Percentiles rank a stretch among this genome's conserved stretches.
Evolutionary conservation across 2,888 invertebrate species (phyloP).

Genomic region (Tridacna gigas): DNA sequence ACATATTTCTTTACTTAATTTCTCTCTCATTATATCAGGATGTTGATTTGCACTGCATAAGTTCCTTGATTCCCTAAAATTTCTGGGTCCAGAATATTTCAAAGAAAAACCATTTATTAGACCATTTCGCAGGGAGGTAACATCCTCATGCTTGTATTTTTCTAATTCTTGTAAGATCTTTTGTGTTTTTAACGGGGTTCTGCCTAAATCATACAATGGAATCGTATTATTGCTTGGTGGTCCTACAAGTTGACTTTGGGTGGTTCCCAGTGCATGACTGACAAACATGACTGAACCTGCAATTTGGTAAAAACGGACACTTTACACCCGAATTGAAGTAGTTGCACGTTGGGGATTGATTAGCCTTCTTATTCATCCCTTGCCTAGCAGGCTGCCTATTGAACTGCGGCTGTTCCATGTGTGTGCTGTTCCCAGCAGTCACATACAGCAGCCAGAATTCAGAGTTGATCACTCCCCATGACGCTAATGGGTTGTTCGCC

Average conservation of each 20-base stretch:
- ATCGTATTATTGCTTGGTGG: background rate
- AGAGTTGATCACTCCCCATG: background rate
- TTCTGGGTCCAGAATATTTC: background rate
- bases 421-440: background rate
- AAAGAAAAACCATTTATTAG: background rate
- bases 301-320: background rate
- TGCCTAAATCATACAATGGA: background rate
- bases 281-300: background rate
- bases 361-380: background rate
- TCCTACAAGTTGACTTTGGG: background rate
- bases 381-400: background rate
- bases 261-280: background rate
- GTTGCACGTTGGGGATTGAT: background rate
- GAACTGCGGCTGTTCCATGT: background rate
- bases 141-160: background rate
- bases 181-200: background rate
- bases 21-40: background rate
- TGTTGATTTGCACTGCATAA: background rate
- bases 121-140: background rate
- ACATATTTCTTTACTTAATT: background rate
- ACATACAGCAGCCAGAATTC: background rate
- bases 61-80: background rate
- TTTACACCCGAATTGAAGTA: background rate
- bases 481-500: background rate
- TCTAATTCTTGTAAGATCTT: background rate